phyloP scores from a whole-genome alignment of 2,888 invertebrate genomes.

The Tupiocoris notatus region DNA sequence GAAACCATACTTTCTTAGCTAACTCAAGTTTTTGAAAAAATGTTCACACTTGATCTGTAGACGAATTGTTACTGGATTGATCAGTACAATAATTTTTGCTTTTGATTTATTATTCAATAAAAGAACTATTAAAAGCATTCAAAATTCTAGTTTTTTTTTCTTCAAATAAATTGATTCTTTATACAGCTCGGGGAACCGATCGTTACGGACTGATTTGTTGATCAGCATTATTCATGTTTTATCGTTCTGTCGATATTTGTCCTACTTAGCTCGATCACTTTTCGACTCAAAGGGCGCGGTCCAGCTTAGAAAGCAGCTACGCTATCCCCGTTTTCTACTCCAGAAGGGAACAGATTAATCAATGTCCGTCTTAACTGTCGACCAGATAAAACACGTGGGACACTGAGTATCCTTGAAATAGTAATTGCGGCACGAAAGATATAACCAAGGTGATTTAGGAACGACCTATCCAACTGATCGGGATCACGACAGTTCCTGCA shows the following conservation, averaged over 20 bases:
- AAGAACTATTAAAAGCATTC: no score
- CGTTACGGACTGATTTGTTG: no score
- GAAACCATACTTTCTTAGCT: no score
- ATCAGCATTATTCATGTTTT: no score
- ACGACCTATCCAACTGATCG: not conserved
- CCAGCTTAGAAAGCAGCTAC: not conserved
- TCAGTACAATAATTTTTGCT: no score
- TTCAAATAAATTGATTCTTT: no score
- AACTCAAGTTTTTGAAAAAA: no score
- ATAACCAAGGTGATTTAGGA: not conserved
- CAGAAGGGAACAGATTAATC: constrained; percentile 20
- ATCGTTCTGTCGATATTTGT: not conserved
- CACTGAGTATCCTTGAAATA: constrained; percentile 5
- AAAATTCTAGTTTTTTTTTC: no score
- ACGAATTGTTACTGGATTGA: no score
- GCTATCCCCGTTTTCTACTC: constrained; percentile 18
- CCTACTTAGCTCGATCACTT: not conserved
- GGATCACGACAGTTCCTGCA: not conserved
- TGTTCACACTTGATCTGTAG: no score
- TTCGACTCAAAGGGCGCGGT: not conserved
- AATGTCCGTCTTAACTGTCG: constrained; percentile 39
- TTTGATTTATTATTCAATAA: no score
- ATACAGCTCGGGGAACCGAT: no score
- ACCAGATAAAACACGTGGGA: constrained; percentile 37
- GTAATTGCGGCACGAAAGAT: not conserved